Evolutionary conservation across 2,888 invertebrate genomes (phyloP), one percentile per base, ranked within the genome.

Genomic region (Bellardia pandia): DNA sequence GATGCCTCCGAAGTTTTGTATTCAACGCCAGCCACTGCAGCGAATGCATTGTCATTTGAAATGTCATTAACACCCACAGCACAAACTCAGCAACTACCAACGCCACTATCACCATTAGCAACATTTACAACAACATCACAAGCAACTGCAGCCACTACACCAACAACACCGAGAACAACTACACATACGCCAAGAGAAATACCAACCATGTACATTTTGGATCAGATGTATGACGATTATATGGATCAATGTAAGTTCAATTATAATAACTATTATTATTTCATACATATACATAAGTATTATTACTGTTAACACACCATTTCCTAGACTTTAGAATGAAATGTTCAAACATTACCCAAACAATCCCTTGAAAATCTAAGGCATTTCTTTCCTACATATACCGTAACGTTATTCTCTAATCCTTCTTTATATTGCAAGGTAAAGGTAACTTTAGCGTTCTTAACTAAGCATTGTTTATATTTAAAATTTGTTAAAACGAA

Each of bases 201-300:
- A 81, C 91, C 92, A 69, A 91, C 91, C 56, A 91, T 91, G 91
- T 91, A 92, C 88, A 91, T 91, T 85, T 91, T 92, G 76, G 91
- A 91, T 89, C 81, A 85, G 64, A 74, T 87, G 69, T 87, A 85
- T 51, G 85, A 87, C 60, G 87, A 85, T 66, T 85, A 87, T 85
- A 75, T 85, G 78, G 87, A 87, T 87, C 87, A 87, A 85, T 85
- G 87, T 87, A 78, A 87, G 87, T 87, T 75, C 53, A 77, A 71
- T 77, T 23, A 48, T 30, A n/a, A 51, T 53, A 33, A 53, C 13
- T 42, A 80, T 16, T 23, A 72, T 53, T 60, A 23, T 45, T 13
- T 11, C 33, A 75, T 42, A 71, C 62, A 40, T 9, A 8, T 6
- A 23, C 14, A 53, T 30, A 30, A 30, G 2, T 58, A 16, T 56